These are phyloP conservation scores for Alouatta palliata DNA, from an alignment of 2,113 vertebrate species.

Conservation along the genomic window DNA sequence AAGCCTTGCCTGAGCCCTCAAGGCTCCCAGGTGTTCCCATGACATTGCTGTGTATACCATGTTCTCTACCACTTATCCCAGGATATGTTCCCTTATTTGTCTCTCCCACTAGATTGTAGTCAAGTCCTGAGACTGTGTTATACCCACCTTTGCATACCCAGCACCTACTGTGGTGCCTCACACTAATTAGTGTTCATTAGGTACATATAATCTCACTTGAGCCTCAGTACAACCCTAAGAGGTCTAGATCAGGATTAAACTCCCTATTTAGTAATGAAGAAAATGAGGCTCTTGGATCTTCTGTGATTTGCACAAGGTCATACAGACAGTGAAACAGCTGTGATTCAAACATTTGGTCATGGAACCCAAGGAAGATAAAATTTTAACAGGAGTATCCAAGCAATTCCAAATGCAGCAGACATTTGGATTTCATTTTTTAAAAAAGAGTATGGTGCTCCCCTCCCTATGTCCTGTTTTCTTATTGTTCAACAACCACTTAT, in stretches of 20 bases:
- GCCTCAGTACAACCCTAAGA: neutral
- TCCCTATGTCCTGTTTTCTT: too few relatives aligned
- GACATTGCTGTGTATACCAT: neutral
- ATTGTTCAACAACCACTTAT: too few relatives aligned
- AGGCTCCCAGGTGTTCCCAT: neutral
- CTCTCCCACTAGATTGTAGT: neutral
- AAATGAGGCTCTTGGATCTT: neutral
- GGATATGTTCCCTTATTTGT: neutral
- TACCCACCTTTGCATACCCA: neutral
- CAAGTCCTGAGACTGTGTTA: neutral
- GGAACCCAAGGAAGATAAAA: neutral
- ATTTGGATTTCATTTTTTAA: neutral
- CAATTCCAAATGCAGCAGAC: neutral
- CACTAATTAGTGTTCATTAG: neutral
- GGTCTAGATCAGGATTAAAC: neutral
- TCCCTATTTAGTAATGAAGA: neutral
- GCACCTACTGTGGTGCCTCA: neutral
- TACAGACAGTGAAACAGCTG: neutral
- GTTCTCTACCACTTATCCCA: neutral
- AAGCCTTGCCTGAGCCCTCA: neutral
- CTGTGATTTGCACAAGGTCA: neutral
- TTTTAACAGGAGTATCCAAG: neutral
- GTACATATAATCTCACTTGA: neutral
- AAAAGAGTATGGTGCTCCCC: too few relatives aligned
- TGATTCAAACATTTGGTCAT: slow-evolving; percentile 26